phyloP scores from a whole-genome alignment of 2,888 invertebrate species.

The Polyommatus icarus region DNA sequence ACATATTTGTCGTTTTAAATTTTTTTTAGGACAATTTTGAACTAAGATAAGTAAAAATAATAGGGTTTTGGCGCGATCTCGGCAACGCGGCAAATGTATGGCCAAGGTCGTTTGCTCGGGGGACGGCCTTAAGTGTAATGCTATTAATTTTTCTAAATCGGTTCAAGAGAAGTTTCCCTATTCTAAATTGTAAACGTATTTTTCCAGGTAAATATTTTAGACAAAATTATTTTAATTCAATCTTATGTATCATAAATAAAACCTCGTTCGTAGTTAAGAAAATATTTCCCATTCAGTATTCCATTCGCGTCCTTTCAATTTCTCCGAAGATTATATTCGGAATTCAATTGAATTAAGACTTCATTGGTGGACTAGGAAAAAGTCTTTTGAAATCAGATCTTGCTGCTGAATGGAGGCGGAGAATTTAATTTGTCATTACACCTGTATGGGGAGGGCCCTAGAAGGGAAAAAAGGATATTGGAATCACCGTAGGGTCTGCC shows the following conservation, averaged over 20 bases:
- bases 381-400: constrained; percentile 26
- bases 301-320: neutral
- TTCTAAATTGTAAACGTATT: too few relatives aligned
- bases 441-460: neutral
- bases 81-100: too few relatives aligned
- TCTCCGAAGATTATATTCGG: constrained; percentile 17
- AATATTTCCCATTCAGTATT: neutral
- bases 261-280: neutral
- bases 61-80: too few relatives aligned
- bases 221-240: neutral
- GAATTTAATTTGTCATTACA: constrained; percentile 19
- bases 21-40: too few relatives aligned
- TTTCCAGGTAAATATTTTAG: neutral
- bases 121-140: too few relatives aligned
- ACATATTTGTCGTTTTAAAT: too few relatives aligned
- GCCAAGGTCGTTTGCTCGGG: too few relatives aligned
- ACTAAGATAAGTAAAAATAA: too few relatives aligned
- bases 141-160: neutral
- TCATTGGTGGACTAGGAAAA: constrained; percentile 19
- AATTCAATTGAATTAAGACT: constrained; percentile 25
- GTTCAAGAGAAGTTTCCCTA: neutral
- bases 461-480: neutral
- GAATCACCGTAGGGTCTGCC: neutral
- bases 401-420: neutral
- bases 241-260: neutral